Base-by-base conservation (phyloP, 2,888 invertebrate species). In the Odontothrips loti region DNA sequence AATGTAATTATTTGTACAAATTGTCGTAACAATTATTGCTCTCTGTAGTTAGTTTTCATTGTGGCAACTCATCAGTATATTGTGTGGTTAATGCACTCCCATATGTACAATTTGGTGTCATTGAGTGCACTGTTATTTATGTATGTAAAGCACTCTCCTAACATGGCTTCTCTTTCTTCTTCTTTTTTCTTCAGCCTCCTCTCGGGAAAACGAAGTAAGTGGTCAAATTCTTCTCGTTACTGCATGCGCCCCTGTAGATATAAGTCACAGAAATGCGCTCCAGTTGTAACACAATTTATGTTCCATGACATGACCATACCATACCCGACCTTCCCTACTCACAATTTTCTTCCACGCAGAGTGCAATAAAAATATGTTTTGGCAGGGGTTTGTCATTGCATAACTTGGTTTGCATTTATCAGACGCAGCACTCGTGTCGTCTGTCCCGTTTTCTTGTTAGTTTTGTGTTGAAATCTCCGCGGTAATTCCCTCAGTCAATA, bases 171-270 rank as follows among this genome's bases (percentile, higher is more conserved):
- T 75, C 23, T 75, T 27, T 75, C 68, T 75, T 75, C 68, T 75
- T 75, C 68, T 75, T 27, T 43, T 58, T 58, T 58, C 68, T 75
- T 75, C 68, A 75, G 68, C 68, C 23, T 27, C 68, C 27, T 75
- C 68, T 75, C 68, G 68, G 68, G 68, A 75, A 23, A 75, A 75
- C 68, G 68, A 75, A 75, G 68, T 75, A 75, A 75, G 68, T 75
- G 68, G 58, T n/a, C 58, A 58, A 23, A 27, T 23, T 75, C 27
- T 23, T 75, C 27, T 75, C 23, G 15, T 43, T 58, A 58, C n/a
- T 58, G 68, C 68, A 75, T 75, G 68, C 27, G 1, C 12, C 27
- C 68, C 27, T 27, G 68, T 75, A 75, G 68, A 27, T 27, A 27
- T 75, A 75, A 75, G 68, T 27, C 27, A 20, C 58, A 58, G 15